Evolutionary conservation across 2,113 vertebrate species (phyloP).

Genomic region (Gymnocephalus cernua): DNA sequence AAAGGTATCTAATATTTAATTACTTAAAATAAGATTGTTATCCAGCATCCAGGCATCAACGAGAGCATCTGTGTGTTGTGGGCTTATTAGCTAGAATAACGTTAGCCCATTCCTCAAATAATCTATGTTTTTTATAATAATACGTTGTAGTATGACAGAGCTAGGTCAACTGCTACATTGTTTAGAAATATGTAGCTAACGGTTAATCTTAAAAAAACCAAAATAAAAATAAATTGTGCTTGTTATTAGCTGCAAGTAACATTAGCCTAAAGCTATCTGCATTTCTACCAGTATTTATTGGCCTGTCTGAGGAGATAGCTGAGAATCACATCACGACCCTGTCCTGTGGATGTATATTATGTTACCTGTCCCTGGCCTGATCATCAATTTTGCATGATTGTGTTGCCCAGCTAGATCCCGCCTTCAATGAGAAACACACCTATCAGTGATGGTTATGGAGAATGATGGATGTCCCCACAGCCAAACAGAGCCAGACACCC

Average conservation of each 20-base stretch:
- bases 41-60: too few species aligned
- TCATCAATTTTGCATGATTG: neutral
- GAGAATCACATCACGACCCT: neutral
- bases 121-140: neutral
- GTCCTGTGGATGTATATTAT: too few species aligned
- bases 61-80: neutral
- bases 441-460: conserved; percentile 43
- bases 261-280: neutral
- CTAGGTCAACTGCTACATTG: too few species aligned
- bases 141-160: neutral
- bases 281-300: too few species aligned
- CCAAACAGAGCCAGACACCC: conserved; percentile 66
- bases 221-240: neutral
- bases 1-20: conserved; percentile 39
- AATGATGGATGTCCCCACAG: conserved; percentile 75
- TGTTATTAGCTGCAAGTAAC: neutral
- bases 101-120: neutral
- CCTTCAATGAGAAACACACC: conserved; percentile 11
- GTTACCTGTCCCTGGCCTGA: too few species aligned
- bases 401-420: neutral
- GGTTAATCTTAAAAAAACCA: neutral
- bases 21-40: neutral
- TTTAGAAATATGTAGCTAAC: neutral
- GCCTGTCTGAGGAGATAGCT: neutral
- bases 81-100: neutral